Percentiles rank a stretch among this genome's conserved stretches.
phyloP scores from a whole-genome alignment of 2,113 vertebrate genomes.

The Anhinga anhinga region DNA sequence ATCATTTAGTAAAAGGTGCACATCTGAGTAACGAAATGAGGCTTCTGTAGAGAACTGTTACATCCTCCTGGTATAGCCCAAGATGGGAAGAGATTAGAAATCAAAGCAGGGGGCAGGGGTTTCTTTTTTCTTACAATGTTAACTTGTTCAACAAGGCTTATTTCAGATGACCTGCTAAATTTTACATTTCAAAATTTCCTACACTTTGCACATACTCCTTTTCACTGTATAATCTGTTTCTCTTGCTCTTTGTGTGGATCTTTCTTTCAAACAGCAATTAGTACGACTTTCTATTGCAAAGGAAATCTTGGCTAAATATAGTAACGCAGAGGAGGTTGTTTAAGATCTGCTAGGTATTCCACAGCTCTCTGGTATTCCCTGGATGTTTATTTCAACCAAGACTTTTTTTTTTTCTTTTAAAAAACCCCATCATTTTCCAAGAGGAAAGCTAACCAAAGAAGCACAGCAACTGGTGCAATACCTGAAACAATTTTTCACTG shows the following conservation, averaged over 20 bases:
- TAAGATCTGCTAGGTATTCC: slow-evolving; percentile 8
- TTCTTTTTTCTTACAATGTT: not conserved
- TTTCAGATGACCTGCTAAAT: not conserved
- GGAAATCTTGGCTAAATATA: slow-evolving; percentile 31
- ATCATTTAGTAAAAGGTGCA: not conserved
- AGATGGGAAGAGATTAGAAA: not conserved
- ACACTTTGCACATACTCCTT: not conserved
- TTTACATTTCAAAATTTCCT: not conserved
- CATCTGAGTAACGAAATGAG: not conserved
- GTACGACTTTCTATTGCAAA: not conserved
- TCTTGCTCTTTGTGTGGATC: not conserved
- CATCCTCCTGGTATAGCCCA: not conserved
- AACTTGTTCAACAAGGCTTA: not conserved
- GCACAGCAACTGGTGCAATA: not conserved
- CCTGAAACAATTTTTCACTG: not conserved
- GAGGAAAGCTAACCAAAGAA: not conserved
- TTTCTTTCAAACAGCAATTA: slow-evolving; percentile 5
- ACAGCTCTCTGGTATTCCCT: slow-evolving; percentile 15
- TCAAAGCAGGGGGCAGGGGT: not conserved
- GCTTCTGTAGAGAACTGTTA: not conserved
- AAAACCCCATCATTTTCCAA: not conserved
- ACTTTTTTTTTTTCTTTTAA: not conserved
- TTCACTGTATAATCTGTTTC: not conserved
- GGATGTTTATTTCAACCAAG: slow-evolving; percentile 11
- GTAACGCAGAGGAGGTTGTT: not conserved